Base-by-base conservation (phyloP, 2,113 vertebrate species). In the Mastomys natalensis region DNA sequence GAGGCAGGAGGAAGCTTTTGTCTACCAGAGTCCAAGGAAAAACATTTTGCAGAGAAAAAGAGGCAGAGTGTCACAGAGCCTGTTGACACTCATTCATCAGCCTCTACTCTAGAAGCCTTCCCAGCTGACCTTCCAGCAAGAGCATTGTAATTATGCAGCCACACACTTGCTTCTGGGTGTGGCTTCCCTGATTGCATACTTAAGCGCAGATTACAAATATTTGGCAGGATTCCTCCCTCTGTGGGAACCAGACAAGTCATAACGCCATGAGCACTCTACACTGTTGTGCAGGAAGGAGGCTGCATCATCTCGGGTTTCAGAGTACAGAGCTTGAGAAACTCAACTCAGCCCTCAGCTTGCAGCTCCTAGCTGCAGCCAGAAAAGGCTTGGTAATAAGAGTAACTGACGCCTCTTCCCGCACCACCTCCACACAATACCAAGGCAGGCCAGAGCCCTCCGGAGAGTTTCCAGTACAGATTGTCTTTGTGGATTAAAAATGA, bases 161-260 rank as follows among this genome's bases (percentile, higher is more conserved):
- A 31, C 1, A 0, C 97, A 91, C 97, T 77, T 3, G 7, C 95
- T 96, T 77, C 97, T 97, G 98, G 98, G 97, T 98, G 98, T 81
- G 97, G 97, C 88, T 5, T 97, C 96, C 96, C 37, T 3, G 97
- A 96, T 87, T 95, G 95, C 98, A 98, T 98, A 97, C 98, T 98
- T 22, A 0, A 3, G 93, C 22, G 26, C 80, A 96, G 98, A 97
- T 98, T 90, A 95, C 82, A 96, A 97, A 97, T 98, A 80, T 76
- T 97, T 98, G 98, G 98, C 98, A 98, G 89, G 94, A 95, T 91
- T 97, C 98, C 97, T 96, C 85, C 55, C 92, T 95, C 98, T 97
- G 96, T 98, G 97, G 68, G 98, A 95, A 96, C 92, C 97, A 98
- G 97, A 97, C 98, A 81, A 98, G 98, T 98, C 98, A 94, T 96